Percentiles rank a stretch among this genome's conserved stretches.
Evolutionary conservation across 2,888 invertebrate species (phyloP).

Genomic region (Dinocampus coccinellae): DNA sequence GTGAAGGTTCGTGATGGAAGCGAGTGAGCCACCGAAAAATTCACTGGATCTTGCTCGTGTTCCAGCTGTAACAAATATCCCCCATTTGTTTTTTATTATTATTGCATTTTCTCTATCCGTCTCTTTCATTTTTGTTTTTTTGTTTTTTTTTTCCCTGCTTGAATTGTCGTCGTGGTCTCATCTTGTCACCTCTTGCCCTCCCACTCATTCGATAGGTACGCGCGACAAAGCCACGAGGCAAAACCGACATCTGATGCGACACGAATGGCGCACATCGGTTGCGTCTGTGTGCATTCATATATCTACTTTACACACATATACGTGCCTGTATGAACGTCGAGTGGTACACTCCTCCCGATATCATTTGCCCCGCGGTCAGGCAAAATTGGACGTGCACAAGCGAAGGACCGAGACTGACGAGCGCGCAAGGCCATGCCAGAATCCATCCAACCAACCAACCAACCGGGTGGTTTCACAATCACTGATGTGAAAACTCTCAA

Average conservation of each 20-base stretch:
- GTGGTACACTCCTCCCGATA: constrained; percentile 5
- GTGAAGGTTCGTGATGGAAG: background rate
- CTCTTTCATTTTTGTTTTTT: no score
- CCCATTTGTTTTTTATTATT: background rate
- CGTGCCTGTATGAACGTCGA: constrained; percentile 1
- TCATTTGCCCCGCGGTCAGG: constrained; percentile 22
- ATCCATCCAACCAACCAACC: background rate
- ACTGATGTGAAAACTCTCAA: background rate
- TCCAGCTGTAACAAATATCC: constrained; percentile 7
- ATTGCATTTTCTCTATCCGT: no score
- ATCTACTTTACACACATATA: constrained; percentile 1
- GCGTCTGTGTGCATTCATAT: background rate
- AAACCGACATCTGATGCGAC: constrained; percentile 13
- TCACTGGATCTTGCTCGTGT: background rate
- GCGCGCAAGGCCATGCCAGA: constrained; percentile 12
- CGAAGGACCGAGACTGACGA: constrained; percentile 19
- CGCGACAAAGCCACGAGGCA: constrained; percentile 8
- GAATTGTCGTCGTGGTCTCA: background rate
- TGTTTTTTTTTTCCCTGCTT: background rate
- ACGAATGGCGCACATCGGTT: background rate
- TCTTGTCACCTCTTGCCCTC: constrained; percentile 2
- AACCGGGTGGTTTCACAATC: constrained; percentile 2
- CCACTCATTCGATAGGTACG: constrained; percentile 1
- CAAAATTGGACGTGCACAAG: constrained; percentile 16
- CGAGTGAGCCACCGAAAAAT: background rate